Percentiles rank a stretch among this genome's conserved stretches.
Conservation (phyloP, 2,797 vertebrate species). For the Ciconia nigra region DNA sequence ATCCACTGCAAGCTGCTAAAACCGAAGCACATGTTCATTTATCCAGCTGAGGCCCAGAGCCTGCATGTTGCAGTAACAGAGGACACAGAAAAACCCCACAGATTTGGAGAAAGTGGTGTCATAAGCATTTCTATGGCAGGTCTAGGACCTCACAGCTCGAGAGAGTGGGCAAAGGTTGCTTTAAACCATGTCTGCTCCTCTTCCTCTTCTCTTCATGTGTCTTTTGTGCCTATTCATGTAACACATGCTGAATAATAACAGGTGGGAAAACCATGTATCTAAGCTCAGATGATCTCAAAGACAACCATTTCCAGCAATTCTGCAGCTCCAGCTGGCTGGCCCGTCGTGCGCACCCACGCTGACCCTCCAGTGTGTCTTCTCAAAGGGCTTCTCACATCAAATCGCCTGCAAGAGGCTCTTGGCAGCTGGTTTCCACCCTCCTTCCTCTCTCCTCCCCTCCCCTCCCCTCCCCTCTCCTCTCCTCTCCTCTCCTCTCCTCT, state of each 20-base stretch:
- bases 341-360: rapidly evolving
- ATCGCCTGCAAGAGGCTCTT: not conserved
- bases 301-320: not conserved
- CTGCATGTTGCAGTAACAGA: not conserved
- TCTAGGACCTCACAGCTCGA: not conserved
- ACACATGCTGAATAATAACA: not conserved
- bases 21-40: not conserved
- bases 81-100: not conserved
- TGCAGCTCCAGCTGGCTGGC: not conserved
- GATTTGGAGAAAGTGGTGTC: not conserved
- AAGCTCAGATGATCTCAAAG: not conserved
- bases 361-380: not conserved
- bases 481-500: not conserved
- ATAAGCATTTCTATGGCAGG: not conserved
- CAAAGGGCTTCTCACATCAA: not conserved
- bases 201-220: not conserved
- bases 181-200: not conserved
- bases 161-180: not conserved
- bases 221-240: not conserved
- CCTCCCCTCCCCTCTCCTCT: not conserved
- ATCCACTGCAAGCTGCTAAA: not conserved
- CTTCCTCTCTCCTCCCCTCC: too few species aligned
- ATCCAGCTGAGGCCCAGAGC: not conserved
- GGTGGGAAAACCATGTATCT: not conserved
- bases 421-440: not conserved